Percentiles rank a stretch among this genome's conserved stretches.
Conservation (phyloP, 2,888 invertebrate species). For the Epiblema foenella region DNA sequence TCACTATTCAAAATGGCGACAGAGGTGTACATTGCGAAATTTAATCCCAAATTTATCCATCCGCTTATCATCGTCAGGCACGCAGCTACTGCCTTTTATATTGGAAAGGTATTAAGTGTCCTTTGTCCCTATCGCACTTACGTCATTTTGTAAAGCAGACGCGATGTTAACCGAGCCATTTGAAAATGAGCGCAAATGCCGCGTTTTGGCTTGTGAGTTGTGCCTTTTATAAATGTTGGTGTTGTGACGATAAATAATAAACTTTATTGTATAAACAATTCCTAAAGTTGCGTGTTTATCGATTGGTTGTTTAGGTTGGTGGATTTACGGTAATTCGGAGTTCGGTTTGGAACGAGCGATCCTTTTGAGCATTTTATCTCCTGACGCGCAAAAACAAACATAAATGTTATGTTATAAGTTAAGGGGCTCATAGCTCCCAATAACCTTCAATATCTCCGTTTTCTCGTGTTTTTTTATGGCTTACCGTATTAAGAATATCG, state of each 20-base stretch:
- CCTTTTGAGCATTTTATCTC: too few species aligned
- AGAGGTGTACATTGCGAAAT: slow-evolving; percentile 36
- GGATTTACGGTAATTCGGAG: background rate
- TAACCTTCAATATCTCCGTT: too few species aligned
- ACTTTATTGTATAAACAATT: slow-evolving; percentile 49
- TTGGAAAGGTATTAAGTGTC: background rate
- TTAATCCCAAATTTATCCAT: slow-evolving; percentile 44
- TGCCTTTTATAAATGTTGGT: background rate
- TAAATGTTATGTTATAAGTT: too few species aligned
- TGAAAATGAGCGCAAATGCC: background rate
- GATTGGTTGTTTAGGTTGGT: slow-evolving; percentile 25
- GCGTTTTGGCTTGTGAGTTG: background rate
- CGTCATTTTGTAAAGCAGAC: background rate
- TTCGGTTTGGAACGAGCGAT: background rate
- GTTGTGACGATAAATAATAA: slow-evolving; percentile 47
- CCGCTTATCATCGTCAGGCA: slow-evolving; percentile 44
- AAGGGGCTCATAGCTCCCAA: too few species aligned
- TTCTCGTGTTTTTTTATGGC: too few species aligned
- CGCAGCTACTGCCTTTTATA: background rate
- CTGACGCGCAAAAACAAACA: too few species aligned
- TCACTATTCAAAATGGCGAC: slow-evolving; percentile 19
- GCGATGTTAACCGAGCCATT: slow-evolving; percentile 7
- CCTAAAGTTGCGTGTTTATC: slow-evolving; percentile 16
- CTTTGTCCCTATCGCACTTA: background rate
- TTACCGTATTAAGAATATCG: too few species aligned